phyloP scores from a whole-genome alignment of 2,797 vertebrate species.

The Hyperoplus lanceolatus region DNA sequence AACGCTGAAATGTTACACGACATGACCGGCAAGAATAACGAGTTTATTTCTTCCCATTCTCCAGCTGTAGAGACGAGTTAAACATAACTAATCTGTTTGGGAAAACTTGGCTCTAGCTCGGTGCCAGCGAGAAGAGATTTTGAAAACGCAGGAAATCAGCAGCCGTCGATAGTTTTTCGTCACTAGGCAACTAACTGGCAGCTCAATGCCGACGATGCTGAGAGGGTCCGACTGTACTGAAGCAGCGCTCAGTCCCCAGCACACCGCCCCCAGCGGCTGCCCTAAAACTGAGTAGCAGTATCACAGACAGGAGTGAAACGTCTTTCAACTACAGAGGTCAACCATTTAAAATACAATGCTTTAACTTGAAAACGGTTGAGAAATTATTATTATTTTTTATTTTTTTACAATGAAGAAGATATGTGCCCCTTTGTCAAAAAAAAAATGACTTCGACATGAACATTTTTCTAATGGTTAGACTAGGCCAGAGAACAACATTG shows the following conservation, averaged over 20 bases:
- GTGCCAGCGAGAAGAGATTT: constrained; percentile 54
- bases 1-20: neutral
- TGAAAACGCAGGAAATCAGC: constrained; percentile 74
- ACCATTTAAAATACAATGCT: neutral
- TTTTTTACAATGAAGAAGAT: neutral
- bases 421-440: neutral
- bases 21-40: fast-evolving
- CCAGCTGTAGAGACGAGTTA: neutral
- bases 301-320: too few species aligned
- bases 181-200: constrained; percentile 84
- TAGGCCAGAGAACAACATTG: too few species aligned
- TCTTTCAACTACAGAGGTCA: too few species aligned
- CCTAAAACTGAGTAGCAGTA: neutral
- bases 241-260: neutral
- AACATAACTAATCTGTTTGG: neutral
- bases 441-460: too few species aligned
- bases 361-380: neutral
- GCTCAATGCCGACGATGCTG: constrained; percentile 28
- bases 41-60: constrained; percentile 6
- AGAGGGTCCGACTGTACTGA: constrained; percentile 14
- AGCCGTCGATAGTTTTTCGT: constrained; percentile 72
- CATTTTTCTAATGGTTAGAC: too few species aligned
- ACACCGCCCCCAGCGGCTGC: constrained; percentile 54
- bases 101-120: constrained; percentile 31
- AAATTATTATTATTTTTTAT: neutral